Base-by-base conservation (phyloP, 2,797 vertebrate species). In the Lycodopsis pacificus region DNA sequence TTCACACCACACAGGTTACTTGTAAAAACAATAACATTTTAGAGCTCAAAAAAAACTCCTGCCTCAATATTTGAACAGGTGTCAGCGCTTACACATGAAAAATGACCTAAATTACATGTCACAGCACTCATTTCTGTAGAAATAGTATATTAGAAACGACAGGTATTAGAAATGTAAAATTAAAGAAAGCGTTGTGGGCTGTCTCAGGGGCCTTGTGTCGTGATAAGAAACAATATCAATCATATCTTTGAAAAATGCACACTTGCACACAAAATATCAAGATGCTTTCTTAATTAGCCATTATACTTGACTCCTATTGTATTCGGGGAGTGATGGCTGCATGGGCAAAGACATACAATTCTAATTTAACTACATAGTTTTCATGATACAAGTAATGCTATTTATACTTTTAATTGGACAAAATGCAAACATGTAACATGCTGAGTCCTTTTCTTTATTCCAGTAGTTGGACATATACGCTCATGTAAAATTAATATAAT, bases 1-100 rank as follows among this genome's bases (percentile, higher is more conserved):
- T 34, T 67, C 65, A 36, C 65, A 67, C 14, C 49, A 53, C 49
- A 46, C 34, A 20, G 44, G 17, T 46, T 34, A 46, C 62, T 64
- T 7, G 61, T 63, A 20, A 46, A 22, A 65, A 20, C 9, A 7
- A 48, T 19, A 9, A 27, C 32, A 30, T 13, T 34, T 49, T 34
- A 34, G 17, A 49, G 44, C 44, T 49, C 27, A 49, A 4, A 51
- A 34, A 48, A 67, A 67, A n/a, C 32, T 51, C 48, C 20, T 36
- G 6, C 13, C 13, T 67, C 40, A 54, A 54, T 67, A 25, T 36
- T 51, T 66, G 1, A 66, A 66, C 15, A 67, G n/a, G 34, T 40
- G 49, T 67, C 65, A 17, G 46, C 48, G 17, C 65, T 25, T 40
- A 40, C 3, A 40, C 20, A 14, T 34, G 44, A 65, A 34, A 65